Base-by-base conservation (phyloP, 2,888 invertebrate species). In the Amaurobius ferox region DNA sequence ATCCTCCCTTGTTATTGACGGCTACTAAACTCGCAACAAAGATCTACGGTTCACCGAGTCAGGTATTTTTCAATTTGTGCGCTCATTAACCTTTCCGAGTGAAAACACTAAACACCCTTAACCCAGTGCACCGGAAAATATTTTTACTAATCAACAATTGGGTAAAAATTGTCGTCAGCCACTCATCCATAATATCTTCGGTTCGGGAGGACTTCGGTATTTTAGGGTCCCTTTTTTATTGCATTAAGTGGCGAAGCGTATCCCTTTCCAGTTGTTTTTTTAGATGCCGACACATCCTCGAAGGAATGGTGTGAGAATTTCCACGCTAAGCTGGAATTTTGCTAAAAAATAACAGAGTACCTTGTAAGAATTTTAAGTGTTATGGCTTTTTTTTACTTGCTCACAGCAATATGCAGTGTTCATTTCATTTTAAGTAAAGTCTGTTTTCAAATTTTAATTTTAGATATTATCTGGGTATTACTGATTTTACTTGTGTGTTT, bases 61-160 rank as follows among this genome's bases (percentile, higher is more conserved):
- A 35, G 80, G 61, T 35, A 74, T 80, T 67, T 44, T 70, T 62
- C 66, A 71, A 40, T 79, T 64, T 64, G 26, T 26, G 9, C 23
- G 28, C 61, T 68, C 67, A 74, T 80, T 80, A 74, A 61, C 55
- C 23, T 16, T 7, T n/a, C 16, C 68, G 11, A 61, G 70, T 64
- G 44, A 79, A 78, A 78, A 72, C 62, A 23, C 35, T 55, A 48
- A 55, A 68, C 48, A 68, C 68, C 68, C 77, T 72, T 79, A 72
- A 68, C 68, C 80, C 68, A 73, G 39, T 80, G 73, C 74, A 73
- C 62, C 61, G 73, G 68, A 68, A 80, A 80, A 30, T 23, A 26
- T 29, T 70, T 70, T 64, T 40, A 39, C 28, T 16, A 29, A 44
- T 16, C 44, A 70, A 70, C 40, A 70, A 70, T 44, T 70, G 40